Evolutionary conservation across 2,113 vertebrate species (phyloP).

Genomic region (Ctenomys sociabilis): DNA sequence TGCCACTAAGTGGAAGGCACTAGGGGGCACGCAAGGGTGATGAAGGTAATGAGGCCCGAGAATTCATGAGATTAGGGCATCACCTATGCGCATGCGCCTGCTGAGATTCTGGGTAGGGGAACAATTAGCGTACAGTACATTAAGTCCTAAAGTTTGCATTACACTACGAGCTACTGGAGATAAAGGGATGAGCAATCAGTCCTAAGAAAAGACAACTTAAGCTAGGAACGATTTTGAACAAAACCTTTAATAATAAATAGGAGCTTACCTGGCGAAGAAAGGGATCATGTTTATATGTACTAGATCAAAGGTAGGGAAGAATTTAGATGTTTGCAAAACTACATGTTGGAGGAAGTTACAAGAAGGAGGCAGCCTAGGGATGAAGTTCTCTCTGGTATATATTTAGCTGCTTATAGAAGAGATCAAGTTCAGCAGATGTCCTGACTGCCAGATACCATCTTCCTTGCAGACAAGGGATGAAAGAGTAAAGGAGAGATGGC

Average conservation of each 20-base stretch:
- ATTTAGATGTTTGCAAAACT: conserved; percentile 25
- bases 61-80: background rate
- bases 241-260: background rate
- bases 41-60: background rate
- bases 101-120: background rate
- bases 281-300: background rate
- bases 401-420: background rate
- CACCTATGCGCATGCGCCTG: background rate
- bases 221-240: conserved; percentile 17
- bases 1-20: background rate
- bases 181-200: background rate
- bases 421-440: background rate
- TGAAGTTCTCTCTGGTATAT: background rate
- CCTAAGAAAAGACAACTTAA: background rate
- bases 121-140: background rate
- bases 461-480: background rate
- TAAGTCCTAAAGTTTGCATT: background rate
- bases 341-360: background rate
- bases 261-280: background rate
- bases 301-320: background rate
- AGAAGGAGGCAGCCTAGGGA: background rate
- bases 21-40: conserved; percentile 27
- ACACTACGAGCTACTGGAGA: background rate
- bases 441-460: too few species aligned
- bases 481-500: too few species aligned